Evolutionary conservation across 2,888 invertebrate species (phyloP).

Genomic region (Pogonocherus hispidulus): DNA sequence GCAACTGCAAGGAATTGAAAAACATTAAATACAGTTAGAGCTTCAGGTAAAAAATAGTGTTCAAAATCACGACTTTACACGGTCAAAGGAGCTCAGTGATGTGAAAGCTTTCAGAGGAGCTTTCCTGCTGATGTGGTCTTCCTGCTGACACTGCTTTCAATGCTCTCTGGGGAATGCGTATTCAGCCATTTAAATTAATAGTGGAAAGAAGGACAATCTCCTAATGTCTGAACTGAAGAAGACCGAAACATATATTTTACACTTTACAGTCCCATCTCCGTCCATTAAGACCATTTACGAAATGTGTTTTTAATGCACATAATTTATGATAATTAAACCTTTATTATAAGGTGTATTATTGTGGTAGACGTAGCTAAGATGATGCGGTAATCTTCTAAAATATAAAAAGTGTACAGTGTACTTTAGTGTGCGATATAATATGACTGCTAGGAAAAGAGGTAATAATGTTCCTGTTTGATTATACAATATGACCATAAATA

Average conservation of each 20-base stretch:
- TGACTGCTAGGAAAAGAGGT: no score
- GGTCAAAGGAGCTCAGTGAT: constrained; percentile 52
- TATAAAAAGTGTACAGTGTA: no score
- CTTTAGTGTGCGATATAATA: no score
- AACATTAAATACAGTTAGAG: constrained; percentile 28
- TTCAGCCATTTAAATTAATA: constrained; percentile 54
- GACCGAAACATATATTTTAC: constrained; percentile 1
- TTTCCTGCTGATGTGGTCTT: constrained; percentile 54
- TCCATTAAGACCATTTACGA: background rate
- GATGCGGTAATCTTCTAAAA: no score
- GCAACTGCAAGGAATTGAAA: constrained; percentile 28
- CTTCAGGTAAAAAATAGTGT: constrained; percentile 38
- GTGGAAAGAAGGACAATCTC: constrained; percentile 32
- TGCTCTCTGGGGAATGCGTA: constrained; percentile 44
- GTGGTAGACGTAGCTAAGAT: background rate
- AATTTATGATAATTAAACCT: background rate
- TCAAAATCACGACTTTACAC: constrained; percentile 50
- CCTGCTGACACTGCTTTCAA: constrained; percentile 50
- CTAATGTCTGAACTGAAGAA: constrained; percentile 19
- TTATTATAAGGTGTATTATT: background rate
- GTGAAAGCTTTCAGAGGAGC: constrained; percentile 51
- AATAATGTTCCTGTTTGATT: no score
- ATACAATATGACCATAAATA: no score
- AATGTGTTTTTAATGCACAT: background rate
- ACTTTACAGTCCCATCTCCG: constrained; percentile 1